Evolutionary conservation across 2,797 vertebrate genomes (phyloP), one percentile per base, ranked within the genome.

Genomic region (Todus mexicanus): DNA sequence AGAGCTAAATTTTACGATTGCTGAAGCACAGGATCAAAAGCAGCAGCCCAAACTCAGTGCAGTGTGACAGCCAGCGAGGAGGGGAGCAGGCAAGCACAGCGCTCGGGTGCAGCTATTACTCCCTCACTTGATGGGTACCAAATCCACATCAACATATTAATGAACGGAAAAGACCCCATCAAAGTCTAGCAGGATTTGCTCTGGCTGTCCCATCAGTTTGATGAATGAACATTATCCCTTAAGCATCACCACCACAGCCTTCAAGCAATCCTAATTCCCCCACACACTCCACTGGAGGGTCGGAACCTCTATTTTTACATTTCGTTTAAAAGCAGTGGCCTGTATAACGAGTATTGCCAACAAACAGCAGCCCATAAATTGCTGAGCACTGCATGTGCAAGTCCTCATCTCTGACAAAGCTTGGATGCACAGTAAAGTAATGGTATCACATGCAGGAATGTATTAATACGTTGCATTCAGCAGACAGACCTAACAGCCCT

Each of bases 251-350:
- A 77, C n/a, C 54, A 51, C 57, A 79, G 61, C 66, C 75, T 93
- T 86, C 92, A 89, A 72, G 70, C 47, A 71, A 87, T 89, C 78
- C 51, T 87, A 90, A 93, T 93, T 91, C 86, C 57, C 25, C 35
- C 48, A 45, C 63, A 83, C 69, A 76, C 63, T 88, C 90, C 65
- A 60, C 10, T 63, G 22, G 53, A 76, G 82, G 91, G 94, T 93
- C 93, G 95, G 63, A 93, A 89, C 91, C 88, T 85, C 89, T 61
- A 93, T 89, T 93, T 95, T 88, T 76, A 65, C 33, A 84, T 93
- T 95, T 92, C 65, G 29, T 83, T 93, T 94, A 83, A 96, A 96
- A 92, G 63, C 89, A 92, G 74, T 42, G 45, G 79, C 60, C 91
- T 95, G 68, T 84, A 92, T 94, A 93, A 95, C 43, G 57, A 95